These are phyloP conservation scores for Pangasius larnaudii DNA, from an alignment of 2,797 vertebrate species.

Conservation along the genomic window DNA sequence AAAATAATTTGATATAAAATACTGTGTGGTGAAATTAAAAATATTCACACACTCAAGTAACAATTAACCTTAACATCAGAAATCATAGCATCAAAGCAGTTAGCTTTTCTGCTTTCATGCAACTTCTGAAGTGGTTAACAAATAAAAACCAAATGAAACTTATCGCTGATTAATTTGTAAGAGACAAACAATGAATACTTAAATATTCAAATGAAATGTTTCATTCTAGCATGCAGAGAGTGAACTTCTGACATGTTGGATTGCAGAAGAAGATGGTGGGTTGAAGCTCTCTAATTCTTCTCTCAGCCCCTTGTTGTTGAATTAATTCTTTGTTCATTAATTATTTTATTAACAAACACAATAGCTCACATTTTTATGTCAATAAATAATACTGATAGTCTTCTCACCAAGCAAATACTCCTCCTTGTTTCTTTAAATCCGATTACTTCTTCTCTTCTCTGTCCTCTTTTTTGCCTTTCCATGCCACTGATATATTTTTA, in stretches of 20 bases:
- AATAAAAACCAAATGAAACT: conserved; percentile 6
- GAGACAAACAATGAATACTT: background rate
- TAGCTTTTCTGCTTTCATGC: background rate
- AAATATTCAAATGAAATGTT: conserved; percentile 5
- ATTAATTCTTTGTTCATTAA: conserved; percentile 3
- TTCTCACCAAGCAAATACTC: background rate
- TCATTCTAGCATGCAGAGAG: background rate
- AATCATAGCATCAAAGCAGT: conserved; percentile 20
- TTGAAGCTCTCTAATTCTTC: background rate
- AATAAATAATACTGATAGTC: background rate
- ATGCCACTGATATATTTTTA: conserved; percentile 14
- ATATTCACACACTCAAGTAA: background rate
- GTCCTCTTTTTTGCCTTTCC: conserved; percentile 15
- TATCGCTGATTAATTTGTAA: background rate
- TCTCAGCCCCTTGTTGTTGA: background rate
- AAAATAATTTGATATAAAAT: background rate
- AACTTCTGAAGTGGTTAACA: conserved; percentile 11
- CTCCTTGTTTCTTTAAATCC: background rate
- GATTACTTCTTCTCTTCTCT: background rate
- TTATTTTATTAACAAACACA: conserved; percentile 2
- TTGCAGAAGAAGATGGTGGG: background rate
- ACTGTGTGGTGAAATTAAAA: background rate
- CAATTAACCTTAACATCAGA: background rate
- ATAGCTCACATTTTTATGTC: background rate
- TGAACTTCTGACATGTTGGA: background rate